phyloP scores from a whole-genome alignment of 2,888 invertebrate species.

The Agapetus fuscipes region DNA sequence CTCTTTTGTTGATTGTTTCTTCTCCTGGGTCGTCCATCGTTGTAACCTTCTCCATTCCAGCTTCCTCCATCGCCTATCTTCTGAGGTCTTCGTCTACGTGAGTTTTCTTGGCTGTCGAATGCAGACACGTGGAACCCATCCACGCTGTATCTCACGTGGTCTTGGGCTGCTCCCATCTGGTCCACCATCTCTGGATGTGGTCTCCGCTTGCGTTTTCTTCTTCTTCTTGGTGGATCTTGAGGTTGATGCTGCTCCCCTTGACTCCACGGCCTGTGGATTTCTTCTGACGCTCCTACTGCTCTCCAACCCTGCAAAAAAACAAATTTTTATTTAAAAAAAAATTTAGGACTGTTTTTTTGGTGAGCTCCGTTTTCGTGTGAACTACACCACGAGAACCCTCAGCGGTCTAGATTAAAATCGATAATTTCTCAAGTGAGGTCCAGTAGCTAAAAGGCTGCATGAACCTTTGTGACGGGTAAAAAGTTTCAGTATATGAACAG shows the following conservation, averaged over 20 bases:
- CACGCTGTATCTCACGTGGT: constrained; percentile 7
- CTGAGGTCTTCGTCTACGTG: constrained; percentile 28
- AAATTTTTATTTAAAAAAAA: too few relatives aligned
- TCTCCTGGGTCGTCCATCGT: constrained; percentile 29
- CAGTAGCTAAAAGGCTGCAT: too few relatives aligned
- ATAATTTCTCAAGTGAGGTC: too few relatives aligned
- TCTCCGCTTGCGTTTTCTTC: constrained; percentile 52
- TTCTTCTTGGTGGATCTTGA: constrained; percentile 34
- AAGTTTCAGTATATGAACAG: too few relatives aligned
- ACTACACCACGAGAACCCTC: too few relatives aligned
- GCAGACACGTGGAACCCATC: constrained; percentile 9
- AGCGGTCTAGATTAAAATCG: not conserved
- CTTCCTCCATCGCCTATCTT: constrained; percentile 28
- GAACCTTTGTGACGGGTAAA: too few relatives aligned
- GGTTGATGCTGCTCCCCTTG: constrained; percentile 29
- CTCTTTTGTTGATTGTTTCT: constrained; percentile 33
- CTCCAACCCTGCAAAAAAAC: constrained; percentile 43
- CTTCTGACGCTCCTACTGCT: constrained; percentile 32
- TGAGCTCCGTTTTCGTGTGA: too few relatives aligned
- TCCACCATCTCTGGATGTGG: constrained; percentile 31
- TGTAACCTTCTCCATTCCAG: constrained; percentile 35
- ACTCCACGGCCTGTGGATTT: constrained; percentile 27
- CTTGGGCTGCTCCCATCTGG: constrained; percentile 3
- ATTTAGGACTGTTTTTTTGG: too few relatives aligned
- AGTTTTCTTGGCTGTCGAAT: constrained; percentile 25